These are phyloP conservation scores for Philypnodon macrostomus DNA, from an alignment of 2,797 vertebrate genomes.

Conservation along the genomic window DNA sequence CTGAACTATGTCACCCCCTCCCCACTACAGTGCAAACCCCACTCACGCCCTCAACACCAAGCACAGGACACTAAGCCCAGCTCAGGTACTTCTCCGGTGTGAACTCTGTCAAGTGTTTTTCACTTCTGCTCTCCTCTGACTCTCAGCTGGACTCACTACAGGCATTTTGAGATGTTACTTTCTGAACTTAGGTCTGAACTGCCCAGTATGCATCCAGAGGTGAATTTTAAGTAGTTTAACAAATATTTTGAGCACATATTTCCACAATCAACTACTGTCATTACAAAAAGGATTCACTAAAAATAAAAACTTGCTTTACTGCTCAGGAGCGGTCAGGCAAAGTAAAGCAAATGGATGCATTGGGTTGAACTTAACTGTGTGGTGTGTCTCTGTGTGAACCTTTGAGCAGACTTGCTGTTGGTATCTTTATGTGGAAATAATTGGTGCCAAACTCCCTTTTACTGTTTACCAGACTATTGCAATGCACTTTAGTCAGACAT, in stretches of 20 bases:
- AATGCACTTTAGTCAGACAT: constrained; percentile 78
- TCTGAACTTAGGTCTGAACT: constrained; percentile 14
- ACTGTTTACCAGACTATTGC: constrained; percentile 44
- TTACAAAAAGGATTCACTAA: constrained; percentile 3
- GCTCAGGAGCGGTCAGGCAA: neutral
- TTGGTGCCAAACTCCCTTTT: constrained; percentile 37
- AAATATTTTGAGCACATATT: constrained; percentile 10
- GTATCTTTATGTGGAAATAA: constrained; percentile 37
- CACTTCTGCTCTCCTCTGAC: constrained; percentile 37
- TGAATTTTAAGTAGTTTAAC: constrained; percentile 23
- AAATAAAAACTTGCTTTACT: constrained; percentile 3
- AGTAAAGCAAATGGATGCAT: constrained; percentile 53
- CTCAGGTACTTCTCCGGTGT: constrained; percentile 92
- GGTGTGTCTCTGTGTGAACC: constrained; percentile 65
- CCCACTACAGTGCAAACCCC: constrained; percentile 54
- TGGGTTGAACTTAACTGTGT: constrained; percentile 38
- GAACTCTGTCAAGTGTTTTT: constrained; percentile 60
- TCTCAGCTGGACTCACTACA: constrained; percentile 13
- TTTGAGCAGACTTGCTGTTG: constrained; percentile 63
- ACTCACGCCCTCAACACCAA: constrained; percentile 47
- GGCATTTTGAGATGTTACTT: constrained; percentile 34
- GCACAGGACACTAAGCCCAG: constrained; percentile 74
- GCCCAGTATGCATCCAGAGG: constrained; percentile 62
- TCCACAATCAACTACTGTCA: neutral
- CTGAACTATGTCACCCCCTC: constrained; percentile 86